phyloP scores from a whole-genome alignment of 2,113 vertebrate genomes.

The Datnioides undecimradiatus region DNA sequence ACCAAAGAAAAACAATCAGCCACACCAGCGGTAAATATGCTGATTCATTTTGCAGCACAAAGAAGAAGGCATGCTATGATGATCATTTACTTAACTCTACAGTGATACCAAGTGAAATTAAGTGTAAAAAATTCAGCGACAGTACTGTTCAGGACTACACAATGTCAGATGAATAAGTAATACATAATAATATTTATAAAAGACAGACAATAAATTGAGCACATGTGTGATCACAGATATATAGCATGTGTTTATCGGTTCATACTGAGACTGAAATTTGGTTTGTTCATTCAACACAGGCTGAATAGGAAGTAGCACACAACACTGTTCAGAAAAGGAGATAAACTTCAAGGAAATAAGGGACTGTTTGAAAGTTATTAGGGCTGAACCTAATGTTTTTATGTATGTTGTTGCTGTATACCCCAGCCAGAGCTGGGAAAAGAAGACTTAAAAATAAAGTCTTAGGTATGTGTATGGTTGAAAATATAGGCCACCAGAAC shows the following conservation, averaged over 20 bases:
- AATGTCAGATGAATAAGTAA: no score
- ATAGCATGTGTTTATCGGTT: not conserved
- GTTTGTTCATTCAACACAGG: not conserved
- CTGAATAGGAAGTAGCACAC: constrained; percentile 3
- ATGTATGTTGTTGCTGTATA: not conserved
- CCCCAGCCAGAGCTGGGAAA: no score
- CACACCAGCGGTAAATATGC: not conserved
- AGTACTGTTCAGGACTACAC: not conserved
- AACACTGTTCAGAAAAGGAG: not conserved
- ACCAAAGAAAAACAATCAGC: not conserved
- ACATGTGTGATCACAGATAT: not conserved
- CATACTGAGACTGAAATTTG: not conserved
- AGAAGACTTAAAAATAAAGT: no score
- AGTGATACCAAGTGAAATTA: not conserved
- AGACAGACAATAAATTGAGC: not conserved
- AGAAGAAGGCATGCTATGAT: not conserved
- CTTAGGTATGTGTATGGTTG: not conserved
- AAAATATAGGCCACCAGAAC: not conserved
- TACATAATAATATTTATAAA: not conserved
- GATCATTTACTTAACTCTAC: no score
- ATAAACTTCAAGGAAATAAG: not conserved
- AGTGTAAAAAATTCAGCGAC: not conserved
- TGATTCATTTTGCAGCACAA: not conserved
- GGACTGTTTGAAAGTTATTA: not conserved
- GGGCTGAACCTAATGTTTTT: not conserved